phyloP scores from a whole-genome alignment of 2,113 vertebrate genomes.

The Oncorhynchus kisutch region DNA sequence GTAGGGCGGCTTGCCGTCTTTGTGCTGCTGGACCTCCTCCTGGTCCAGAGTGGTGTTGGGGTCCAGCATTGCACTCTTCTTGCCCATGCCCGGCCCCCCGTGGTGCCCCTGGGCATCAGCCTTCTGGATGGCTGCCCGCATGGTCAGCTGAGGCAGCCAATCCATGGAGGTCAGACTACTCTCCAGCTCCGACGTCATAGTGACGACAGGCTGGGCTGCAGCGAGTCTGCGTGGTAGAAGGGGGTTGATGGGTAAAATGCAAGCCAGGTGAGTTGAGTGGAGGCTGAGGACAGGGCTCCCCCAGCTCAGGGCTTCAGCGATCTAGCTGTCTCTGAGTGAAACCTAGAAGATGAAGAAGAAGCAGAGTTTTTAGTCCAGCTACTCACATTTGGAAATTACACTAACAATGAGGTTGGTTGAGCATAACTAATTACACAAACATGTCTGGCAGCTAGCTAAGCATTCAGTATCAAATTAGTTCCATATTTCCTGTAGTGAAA shows the following conservation, averaged over 20 bases:
- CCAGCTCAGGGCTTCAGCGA: constrained; percentile 57
- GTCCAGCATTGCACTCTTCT: constrained; percentile 84
- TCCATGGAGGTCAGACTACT: constrained; percentile 94
- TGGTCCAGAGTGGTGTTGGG: constrained; percentile 89
- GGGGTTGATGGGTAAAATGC: constrained; percentile 33
- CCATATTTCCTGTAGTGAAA: not conserved
- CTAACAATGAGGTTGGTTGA: not conserved
- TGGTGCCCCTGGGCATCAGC: constrained; percentile 83
- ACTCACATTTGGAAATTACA: not conserved
- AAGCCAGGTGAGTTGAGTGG: constrained; percentile 32
- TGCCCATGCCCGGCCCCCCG: constrained; percentile 83
- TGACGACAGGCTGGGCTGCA: constrained; percentile 61
- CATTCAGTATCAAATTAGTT: not conserved
- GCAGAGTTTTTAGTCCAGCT: constrained; percentile 28
- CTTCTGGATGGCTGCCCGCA: constrained; percentile 90
- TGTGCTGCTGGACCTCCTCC: constrained; percentile 90
- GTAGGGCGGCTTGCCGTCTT: constrained; percentile 90
- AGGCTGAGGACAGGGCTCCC: constrained; percentile 40
- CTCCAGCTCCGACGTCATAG: constrained; percentile 94
- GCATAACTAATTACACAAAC: too few species aligned
- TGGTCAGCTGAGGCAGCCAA: constrained; percentile 90
- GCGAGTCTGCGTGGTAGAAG: constrained; percentile 18
- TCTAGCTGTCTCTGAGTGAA: constrained; percentile 39
- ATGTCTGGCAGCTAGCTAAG: not conserved
- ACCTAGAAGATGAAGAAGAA: constrained; percentile 48